Base-by-base conservation (phyloP, 2,797 vertebrate genomes). In the Myotis vivesi region DNA sequence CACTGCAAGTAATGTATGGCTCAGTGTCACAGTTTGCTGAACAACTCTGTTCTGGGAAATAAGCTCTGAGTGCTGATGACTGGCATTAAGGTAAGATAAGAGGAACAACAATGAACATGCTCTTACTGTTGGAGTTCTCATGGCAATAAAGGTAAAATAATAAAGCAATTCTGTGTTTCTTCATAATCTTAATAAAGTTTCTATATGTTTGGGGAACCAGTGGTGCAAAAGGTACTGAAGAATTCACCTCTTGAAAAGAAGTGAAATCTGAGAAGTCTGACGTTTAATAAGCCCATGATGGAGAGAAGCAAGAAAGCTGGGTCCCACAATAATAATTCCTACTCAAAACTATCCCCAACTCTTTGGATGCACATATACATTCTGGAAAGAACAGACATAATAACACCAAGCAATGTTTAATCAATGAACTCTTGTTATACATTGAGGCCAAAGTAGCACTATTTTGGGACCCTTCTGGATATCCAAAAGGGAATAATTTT, bases 11-110 rank as follows among this genome's bases (percentile, higher is more conserved):
- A 89, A 69, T 59, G 5, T 41, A 92, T 36, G 20, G 44, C 92
- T 86, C 4, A 85, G 30, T 57, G 59, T 68, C 64, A 94, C 68
- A 68, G 36, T 83, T 75, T 90, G 77, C 46, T 83, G 68, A 80
- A 79, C 55, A 93, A 94, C 36, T 77, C 41, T 68, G 41, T 36
- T 91, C 75, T 86, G 53, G 88, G 57, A 92, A 87, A 92, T 77
- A 92, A 66, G 69, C 46, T 36, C 17, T 51, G 17, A 89, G 49
- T 77, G 59, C 44, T 92, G 30, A 36, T 73, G 72, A 79, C 73
- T 92, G 71, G 94, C 22, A 49, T n/a, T 79, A 94, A 89, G 51
- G 46, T 49, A 88, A 62, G 49, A 62, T 62, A 57, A 68, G 23
- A 71, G 80, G 36, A 96, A 6, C 57, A 89, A 90, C 51, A 82